These are phyloP conservation scores for Bolinopsis microptera DNA, from an alignment of 37 sponge, comb jelly and placozoan genomes.

Conservation along the genomic window DNA sequence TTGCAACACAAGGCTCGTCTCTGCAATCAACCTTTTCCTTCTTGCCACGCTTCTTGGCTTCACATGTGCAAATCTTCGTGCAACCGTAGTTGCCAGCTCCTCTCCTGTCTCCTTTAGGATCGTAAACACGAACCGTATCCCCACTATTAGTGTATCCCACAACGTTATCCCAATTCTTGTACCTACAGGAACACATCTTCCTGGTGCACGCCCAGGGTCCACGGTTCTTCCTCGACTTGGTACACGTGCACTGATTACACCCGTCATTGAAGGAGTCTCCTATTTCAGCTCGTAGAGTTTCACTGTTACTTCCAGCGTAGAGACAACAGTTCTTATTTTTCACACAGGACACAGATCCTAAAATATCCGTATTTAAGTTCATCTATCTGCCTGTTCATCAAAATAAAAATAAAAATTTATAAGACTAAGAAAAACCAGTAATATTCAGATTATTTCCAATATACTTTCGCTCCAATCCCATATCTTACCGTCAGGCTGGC, in stretches of 20 bases:
- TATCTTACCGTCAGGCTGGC: neutral
- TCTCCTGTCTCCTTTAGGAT: neutral
- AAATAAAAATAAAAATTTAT: no score
- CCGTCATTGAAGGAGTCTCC: neutral
- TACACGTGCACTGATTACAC: neutral
- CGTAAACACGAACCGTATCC: neutral
- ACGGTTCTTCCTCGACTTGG: neutral
- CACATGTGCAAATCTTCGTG: neutral
- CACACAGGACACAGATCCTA: neutral
- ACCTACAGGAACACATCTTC: neutral
- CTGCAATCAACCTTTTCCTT: no score
- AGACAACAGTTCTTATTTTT: neutral
- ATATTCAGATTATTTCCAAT: no score
- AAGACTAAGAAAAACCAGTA: no score
- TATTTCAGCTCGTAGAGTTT: neutral
- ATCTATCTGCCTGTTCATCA: no score
- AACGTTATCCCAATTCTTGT: neutral
- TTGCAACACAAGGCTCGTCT: no score
- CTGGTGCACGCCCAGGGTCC: neutral
- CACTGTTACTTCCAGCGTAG: neutral
- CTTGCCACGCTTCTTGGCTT: no score
- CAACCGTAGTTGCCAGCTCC: neutral
- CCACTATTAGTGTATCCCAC: neutral
- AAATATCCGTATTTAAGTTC: no score
- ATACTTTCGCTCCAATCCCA: no score